Conservation (phyloP, 2,888 invertebrate species). For the Orchesella flavescens region DNA sequence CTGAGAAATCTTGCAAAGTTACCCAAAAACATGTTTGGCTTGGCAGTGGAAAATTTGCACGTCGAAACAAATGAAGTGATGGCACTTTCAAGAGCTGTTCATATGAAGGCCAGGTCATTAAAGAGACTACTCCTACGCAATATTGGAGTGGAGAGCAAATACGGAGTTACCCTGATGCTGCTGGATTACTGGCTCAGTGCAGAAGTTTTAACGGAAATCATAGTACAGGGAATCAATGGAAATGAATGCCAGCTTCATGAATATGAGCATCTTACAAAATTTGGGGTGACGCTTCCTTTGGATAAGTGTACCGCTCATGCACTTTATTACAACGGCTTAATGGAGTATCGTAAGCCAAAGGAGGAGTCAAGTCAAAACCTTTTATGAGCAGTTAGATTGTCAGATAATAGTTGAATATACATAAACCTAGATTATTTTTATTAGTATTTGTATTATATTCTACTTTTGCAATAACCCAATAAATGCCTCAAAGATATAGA, state of each 20-base stretch:
- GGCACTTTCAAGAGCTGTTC: background rate
- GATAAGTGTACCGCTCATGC: conserved; percentile 26
- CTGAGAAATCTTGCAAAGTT: conserved; percentile 18
- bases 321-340: background rate
- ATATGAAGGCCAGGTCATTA: background rate
- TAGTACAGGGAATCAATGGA: conserved; percentile 13
- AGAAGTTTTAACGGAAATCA: conserved; percentile 11
- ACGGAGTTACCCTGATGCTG: conserved; percentile 27
- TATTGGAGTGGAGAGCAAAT: background rate
- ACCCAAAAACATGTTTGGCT: conserved; percentile 7
- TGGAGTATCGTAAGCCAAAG: conserved; percentile 32
- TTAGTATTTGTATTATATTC: too few species aligned
- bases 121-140: conserved; percentile 19
- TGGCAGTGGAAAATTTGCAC: conserved; percentile 34
- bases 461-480: too few species aligned
- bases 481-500: too few species aligned
- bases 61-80: conserved; percentile 10
- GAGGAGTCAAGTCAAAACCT: background rate
- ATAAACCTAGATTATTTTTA: too few species aligned
- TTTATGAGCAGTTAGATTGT: too few species aligned
- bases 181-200: conserved; percentile 20
- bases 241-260: conserved; percentile 22
- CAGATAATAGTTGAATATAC: too few species aligned
- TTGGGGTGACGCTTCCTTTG: conserved; percentile 22
- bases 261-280: conserved; percentile 5